phyloP scores from a whole-genome alignment of 2,888 invertebrate genomes.

The Chrysomela aeneicollis region DNA sequence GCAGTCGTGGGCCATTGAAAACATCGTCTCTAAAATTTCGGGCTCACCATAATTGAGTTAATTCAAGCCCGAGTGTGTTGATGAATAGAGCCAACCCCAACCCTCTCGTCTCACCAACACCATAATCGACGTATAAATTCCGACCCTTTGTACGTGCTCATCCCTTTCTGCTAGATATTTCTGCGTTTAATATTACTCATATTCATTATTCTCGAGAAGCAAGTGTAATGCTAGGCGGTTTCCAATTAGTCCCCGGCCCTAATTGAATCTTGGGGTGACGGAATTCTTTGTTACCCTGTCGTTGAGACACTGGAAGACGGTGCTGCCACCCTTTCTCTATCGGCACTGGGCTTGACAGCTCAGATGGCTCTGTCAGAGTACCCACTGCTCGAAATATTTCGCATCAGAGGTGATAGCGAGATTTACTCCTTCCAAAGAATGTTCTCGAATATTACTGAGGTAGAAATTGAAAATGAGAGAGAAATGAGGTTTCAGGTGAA shows the following conservation, averaged over 20 bases:
- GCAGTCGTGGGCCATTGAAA: constrained; percentile 25
- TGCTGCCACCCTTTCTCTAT: not conserved
- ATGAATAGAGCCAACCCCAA: constrained; percentile 4
- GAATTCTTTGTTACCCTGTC: constrained; percentile 47
- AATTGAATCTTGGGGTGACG: constrained; percentile 57
- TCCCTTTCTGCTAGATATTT: constrained; percentile 50
- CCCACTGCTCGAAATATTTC: not conserved
- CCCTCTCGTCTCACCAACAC: constrained; percentile 43
- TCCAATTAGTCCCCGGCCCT: constrained; percentile 56
- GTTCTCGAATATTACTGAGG: no score
- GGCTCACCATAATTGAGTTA: constrained; percentile 44
- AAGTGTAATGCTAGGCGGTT: constrained; percentile 46
- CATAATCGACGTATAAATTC: constrained; percentile 57
- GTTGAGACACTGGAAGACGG: constrained; percentile 9
- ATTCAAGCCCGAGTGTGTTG: constrained; percentile 2
- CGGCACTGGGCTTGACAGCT: constrained; percentile 34
- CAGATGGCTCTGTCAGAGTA: not conserved
- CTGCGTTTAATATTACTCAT: constrained; percentile 60
- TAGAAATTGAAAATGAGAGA: no score
- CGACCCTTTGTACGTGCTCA: constrained; percentile 41
- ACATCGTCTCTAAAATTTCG: constrained; percentile 22
- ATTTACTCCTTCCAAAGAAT: no score
- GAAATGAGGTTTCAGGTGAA: no score
- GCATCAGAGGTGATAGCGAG: no score
- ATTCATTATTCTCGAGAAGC: constrained; percentile 54